Conservation (phyloP, 2,797 vertebrate species). For the Cyclura pinguis region DNA sequence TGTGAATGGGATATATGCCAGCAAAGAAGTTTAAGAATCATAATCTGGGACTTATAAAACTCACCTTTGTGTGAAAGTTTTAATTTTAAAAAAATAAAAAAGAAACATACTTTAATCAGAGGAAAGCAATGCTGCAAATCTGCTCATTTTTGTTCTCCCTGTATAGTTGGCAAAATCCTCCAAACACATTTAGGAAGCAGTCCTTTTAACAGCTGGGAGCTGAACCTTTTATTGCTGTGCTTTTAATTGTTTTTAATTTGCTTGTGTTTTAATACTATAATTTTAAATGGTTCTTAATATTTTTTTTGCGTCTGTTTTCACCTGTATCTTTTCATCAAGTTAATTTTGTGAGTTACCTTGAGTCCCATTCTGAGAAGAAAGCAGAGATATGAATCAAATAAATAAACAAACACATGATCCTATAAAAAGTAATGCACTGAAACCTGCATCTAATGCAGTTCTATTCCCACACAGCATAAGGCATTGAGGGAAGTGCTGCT, state of each 20-base stretch:
- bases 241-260: too few species aligned
- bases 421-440: not conserved
- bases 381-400: too few species aligned
- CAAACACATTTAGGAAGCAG: not conserved
- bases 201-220: too few species aligned
- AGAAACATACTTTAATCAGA: conserved; percentile 44
- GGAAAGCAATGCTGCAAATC: conserved; percentile 31
- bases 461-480: too few species aligned
- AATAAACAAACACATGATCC: not conserved
- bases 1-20: conserved; percentile 23
- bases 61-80: conserved; percentile 37
- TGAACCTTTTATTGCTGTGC: too few species aligned
- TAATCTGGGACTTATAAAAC: conserved; percentile 7
- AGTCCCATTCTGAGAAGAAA: too few species aligned
- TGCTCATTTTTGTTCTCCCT: conserved; percentile 45
- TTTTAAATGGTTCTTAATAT: too few species aligned
- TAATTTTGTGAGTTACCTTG: too few species aligned
- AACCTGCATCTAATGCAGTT: not conserved
- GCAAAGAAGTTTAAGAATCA: conserved; percentile 1
- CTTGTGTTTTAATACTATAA: too few species aligned
- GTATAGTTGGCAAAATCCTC: conserved; percentile 20
- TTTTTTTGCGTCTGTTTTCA: too few species aligned
- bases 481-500: too few species aligned
- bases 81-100: conserved; percentile 30
- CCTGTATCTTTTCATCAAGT: too few species aligned